Percentiles rank a stretch among this genome's conserved stretches.
Conservation (phyloP, 2,113 vertebrate genomes). For the Actinemys pallida region DNA sequence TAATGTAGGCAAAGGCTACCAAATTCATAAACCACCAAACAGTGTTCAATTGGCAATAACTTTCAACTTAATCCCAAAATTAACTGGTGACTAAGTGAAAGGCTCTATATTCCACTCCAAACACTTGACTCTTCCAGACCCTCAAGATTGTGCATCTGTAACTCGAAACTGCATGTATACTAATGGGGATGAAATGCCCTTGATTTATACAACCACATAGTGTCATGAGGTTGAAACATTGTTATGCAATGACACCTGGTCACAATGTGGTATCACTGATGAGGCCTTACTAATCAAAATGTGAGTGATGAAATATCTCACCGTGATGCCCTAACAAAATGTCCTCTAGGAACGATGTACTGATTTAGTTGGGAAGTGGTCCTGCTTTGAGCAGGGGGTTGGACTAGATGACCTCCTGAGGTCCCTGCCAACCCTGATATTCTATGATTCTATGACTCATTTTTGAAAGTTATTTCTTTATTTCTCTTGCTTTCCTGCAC, state of each 20-base stretch:
- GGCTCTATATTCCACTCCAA: neutral
- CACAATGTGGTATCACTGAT: neutral
- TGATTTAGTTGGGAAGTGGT: too few species aligned
- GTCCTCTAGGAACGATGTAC: neutral
- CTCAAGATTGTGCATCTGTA: neutral
- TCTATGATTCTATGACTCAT: neutral
- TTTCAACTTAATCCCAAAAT: neutral
- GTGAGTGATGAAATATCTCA: neutral
- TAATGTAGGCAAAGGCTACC: neutral
- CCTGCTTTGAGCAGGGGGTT: too few species aligned
- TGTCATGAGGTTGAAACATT: neutral
- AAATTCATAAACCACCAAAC: neutral
- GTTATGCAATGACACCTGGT: rapidly evolving
- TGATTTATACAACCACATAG: rapidly evolving
- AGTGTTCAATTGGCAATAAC: neutral
- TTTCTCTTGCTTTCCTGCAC: neutral
- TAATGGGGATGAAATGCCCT: neutral
- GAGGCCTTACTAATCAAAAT: neutral
- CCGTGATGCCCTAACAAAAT: neutral
- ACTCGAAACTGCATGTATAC: neutral
- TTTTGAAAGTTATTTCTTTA: neutral
- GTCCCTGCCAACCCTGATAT: too few species aligned
- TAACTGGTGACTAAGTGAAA: neutral
- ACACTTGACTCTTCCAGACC: neutral
- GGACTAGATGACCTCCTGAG: too few species aligned